phyloP scores from a whole-genome alignment of 2,113 vertebrate genomes.

The Siniperca knerii region DNA sequence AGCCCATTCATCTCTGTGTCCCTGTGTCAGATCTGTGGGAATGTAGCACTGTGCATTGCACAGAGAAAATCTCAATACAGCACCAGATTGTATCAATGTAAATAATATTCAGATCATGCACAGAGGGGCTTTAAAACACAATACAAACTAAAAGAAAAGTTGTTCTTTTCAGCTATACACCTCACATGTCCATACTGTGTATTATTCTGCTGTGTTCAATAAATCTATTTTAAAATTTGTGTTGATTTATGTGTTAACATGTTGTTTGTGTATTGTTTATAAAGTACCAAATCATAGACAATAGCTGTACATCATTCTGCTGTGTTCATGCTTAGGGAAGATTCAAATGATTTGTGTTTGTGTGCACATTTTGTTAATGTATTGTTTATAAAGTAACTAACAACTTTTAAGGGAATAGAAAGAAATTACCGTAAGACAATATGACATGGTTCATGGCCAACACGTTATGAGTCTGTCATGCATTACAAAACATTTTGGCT shows the following conservation, averaged over 20 bases:
- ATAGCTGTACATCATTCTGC: not conserved
- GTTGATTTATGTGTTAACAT: not conserved
- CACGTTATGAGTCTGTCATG: not conserved
- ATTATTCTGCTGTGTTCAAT: not conserved
- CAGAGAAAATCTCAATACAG: not conserved
- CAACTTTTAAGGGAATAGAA: not conserved
- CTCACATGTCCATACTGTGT: not conserved
- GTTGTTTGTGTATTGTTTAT: not conserved
- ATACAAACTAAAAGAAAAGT: not conserved
- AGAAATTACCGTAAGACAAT: not conserved
- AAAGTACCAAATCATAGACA: not conserved
- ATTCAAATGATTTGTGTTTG: no score
- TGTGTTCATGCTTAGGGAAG: not conserved
- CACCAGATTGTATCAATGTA: not conserved
- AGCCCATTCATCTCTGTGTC: no score
- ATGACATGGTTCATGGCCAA: not conserved
- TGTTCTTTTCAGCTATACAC: not conserved
- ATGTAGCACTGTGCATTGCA: no score
- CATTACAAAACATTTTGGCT: not conserved
- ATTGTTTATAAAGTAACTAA: not conserved
- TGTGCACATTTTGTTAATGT: no score
- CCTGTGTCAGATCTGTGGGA: not conserved
- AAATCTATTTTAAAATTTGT: not conserved
- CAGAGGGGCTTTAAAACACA: not conserved
- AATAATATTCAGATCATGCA: not conserved